phyloP scores from a whole-genome alignment of 2,888 invertebrate species.

The Cremastinae sp. region DNA sequence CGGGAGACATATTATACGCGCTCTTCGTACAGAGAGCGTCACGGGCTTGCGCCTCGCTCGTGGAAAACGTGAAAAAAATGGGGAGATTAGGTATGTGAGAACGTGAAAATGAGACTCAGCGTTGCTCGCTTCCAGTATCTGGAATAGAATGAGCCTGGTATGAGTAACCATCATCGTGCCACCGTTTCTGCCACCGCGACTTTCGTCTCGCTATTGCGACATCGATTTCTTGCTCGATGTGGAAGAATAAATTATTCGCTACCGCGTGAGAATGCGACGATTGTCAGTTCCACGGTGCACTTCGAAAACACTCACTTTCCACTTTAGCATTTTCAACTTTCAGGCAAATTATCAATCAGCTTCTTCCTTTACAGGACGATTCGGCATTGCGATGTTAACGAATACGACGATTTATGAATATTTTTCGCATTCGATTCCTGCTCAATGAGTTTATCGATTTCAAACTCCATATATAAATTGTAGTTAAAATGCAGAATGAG shows the following conservation, averaged over 20 bases:
- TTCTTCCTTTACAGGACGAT: no score
- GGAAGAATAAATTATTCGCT: conserved; percentile 60
- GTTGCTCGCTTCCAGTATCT: not conserved
- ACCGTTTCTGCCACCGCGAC: conserved; percentile 28
- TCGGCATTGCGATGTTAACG: no score
- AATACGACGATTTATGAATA: no score
- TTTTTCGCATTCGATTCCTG: no score
- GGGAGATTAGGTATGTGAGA: conserved; percentile 8
- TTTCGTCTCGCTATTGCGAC: conserved; percentile 59
- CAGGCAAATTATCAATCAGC: no score
- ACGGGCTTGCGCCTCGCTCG: conserved; percentile 49
- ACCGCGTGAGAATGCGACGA: conserved; percentile 59
- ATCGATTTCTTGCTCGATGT: conserved; percentile 49
- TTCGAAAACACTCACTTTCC: no score
- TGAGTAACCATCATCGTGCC: conserved; percentile 42
- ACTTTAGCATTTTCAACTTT: no score
- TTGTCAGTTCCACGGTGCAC: conserved; percentile 5
- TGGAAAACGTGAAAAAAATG: conserved; percentile 55
- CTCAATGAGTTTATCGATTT: no score
- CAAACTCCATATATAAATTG: no score
- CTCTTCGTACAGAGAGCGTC: no score
- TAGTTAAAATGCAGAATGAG: no score
- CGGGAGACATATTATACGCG: no score
- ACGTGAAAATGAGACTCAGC: conserved; percentile 18
- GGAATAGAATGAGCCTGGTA: not conserved